Percentiles rank a stretch among this genome's conserved stretches.
Evolutionary conservation across 2,797 vertebrate species (phyloP).

Genomic region (Hemitrygon akajei): DNA sequence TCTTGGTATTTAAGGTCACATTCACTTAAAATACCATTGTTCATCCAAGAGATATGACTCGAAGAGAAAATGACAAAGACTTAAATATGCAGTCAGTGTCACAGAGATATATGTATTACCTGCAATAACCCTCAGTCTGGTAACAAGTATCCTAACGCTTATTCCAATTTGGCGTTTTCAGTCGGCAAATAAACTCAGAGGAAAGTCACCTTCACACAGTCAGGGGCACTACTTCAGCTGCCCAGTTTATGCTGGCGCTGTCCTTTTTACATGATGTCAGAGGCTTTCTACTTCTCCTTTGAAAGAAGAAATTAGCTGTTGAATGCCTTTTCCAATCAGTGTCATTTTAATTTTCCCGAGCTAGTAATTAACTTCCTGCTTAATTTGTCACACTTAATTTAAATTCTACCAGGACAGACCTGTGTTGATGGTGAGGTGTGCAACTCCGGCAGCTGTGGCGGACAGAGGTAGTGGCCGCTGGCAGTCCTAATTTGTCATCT

Average conservation of each 20-base stretch:
- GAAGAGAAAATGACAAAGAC: slow-evolving; percentile 42
- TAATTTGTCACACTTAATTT: slow-evolving; percentile 71
- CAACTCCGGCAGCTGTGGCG: slow-evolving; percentile 44
- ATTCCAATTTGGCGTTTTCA: slow-evolving; percentile 43
- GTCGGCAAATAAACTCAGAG: slow-evolving; percentile 40
- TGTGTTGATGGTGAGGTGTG: slow-evolving; percentile 42
- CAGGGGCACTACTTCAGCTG: slow-evolving; percentile 45
- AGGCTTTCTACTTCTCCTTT: slow-evolving; percentile 41
- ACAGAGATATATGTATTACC: slow-evolving; percentile 42
- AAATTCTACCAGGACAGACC: slow-evolving; percentile 48
- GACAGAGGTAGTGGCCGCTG: slow-evolving; percentile 45
- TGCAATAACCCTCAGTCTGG: slow-evolving; percentile 40
- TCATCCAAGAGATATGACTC: slow-evolving; percentile 45
- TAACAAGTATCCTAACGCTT: slow-evolving; percentile 40
- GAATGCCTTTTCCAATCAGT: slow-evolving; percentile 60
- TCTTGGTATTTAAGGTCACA: slow-evolving; percentile 51
- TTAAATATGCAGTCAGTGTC: slow-evolving; percentile 44
- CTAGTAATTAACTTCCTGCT: slow-evolving; percentile 62
- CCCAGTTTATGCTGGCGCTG: slow-evolving; percentile 52
- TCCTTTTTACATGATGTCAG: slow-evolving; percentile 49
- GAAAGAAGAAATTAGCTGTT: slow-evolving; percentile 53
- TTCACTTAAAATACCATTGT: slow-evolving; percentile 47
- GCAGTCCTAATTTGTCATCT: slow-evolving; percentile 52
- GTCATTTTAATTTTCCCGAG: slow-evolving; percentile 62
- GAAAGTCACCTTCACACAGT: slow-evolving; percentile 56